phyloP scores from a whole-genome alignment of 2,113 vertebrate species.

The Entosphenus tridentatus region DNA sequence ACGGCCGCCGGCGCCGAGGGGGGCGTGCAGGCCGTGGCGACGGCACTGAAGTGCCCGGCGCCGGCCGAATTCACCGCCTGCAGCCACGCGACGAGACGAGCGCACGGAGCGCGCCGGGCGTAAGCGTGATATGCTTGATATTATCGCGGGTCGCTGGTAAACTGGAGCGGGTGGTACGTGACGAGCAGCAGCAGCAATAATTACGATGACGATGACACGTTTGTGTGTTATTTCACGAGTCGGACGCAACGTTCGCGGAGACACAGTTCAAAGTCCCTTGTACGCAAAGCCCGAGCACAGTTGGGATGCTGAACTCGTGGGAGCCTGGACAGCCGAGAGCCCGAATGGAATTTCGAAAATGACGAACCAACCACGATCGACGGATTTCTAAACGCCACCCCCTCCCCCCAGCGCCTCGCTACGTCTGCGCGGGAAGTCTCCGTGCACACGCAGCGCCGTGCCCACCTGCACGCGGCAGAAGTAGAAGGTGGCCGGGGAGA shows the following conservation, averaged over 20 bases:
- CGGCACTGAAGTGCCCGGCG: slow-evolving; percentile 63
- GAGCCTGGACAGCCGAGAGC: too few relatives aligned
- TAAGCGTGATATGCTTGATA: not conserved
- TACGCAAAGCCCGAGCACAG: too few relatives aligned
- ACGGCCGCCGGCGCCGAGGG: slow-evolving; percentile 66
- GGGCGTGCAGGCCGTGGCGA: slow-evolving; percentile 50
- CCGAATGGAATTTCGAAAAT: too few relatives aligned
- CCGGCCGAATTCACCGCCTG: slow-evolving; percentile 66
- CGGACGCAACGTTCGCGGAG: too few relatives aligned
- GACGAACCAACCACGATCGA: too few relatives aligned
- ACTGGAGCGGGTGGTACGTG: not conserved
- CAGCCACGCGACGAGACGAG: slow-evolving; percentile 4
- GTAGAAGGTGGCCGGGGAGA: slow-evolving; percentile 63
- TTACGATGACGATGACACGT: not conserved
- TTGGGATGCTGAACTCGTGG: too few relatives aligned
- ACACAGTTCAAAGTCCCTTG: too few relatives aligned
- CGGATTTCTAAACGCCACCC: too few relatives aligned
- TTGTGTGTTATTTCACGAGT: not conserved
- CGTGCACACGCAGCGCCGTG: not conserved
- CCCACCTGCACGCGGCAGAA: slow-evolving; percentile 75
- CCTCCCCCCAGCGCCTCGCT: not conserved
- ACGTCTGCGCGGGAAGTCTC: not conserved
- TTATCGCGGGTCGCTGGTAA: not conserved
- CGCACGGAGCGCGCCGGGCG: too few relatives aligned
- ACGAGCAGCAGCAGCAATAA: not conserved